These are phyloP conservation scores for Gymnobelideus leadbeateri DNA, from an alignment of 2,113 vertebrate species.

Conservation along the genomic window DNA sequence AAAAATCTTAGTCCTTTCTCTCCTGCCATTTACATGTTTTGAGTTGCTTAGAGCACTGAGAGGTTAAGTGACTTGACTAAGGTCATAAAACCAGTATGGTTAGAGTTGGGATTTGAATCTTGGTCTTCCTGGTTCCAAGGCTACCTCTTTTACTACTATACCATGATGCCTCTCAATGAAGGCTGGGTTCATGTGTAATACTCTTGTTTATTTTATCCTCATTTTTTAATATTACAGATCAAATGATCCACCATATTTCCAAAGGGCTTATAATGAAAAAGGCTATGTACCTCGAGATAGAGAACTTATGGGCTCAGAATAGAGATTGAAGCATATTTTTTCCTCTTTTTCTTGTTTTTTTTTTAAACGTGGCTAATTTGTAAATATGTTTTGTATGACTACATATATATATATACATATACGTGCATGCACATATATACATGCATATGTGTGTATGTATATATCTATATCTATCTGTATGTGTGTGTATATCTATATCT, in stretches of 20 bases:
- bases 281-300: neutral
- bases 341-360: neutral
- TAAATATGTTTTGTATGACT: neutral
- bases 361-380: neutral
- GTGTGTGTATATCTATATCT: too few relatives aligned
- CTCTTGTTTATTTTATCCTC: neutral
- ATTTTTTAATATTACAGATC: neutral
- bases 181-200: neutral
- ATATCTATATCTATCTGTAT: too few relatives aligned
- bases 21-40: neutral
- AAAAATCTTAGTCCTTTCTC: neutral
- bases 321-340: neutral
- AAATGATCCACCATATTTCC: neutral
- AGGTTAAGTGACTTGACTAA: neutral
- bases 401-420: neutral
- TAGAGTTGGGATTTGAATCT: neutral
- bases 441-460: neutral
- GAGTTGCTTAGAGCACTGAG: neutral
- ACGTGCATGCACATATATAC: neutral
- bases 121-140: neutral
- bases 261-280: neutral
- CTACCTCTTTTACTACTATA: neutral
- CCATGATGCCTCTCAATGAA: neutral
- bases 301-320: neutral
- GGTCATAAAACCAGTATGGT: neutral